Conservation (phyloP, 2,888 invertebrate species). For the Xiphydria camelus region DNA sequence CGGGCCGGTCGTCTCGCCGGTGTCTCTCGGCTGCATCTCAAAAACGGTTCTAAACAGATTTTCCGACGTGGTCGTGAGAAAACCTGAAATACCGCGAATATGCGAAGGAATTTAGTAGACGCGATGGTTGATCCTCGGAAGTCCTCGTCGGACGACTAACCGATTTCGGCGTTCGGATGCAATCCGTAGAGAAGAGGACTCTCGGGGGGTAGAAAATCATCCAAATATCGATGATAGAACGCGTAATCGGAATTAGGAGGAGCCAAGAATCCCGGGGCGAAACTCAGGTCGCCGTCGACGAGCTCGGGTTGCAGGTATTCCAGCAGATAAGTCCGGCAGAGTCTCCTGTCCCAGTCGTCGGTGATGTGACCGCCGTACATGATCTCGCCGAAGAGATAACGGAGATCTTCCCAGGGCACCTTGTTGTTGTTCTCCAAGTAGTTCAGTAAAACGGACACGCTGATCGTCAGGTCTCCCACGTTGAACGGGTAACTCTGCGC, state of each 20-base stretch:
- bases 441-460: constrained; percentile 86
- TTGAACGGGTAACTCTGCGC: constrained; percentile 84
- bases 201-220: constrained; percentile 83
- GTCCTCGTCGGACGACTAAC: constrained; percentile 58
- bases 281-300: constrained; percentile 81
- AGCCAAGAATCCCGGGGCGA: constrained; percentile 83
- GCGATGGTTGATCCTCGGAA: too few relatives aligned
- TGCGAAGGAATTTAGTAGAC: too few relatives aligned
- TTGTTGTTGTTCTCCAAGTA: constrained; percentile 86
- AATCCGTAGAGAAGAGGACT: constrained; percentile 89
- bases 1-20: constrained; percentile 71
- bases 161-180: constrained; percentile 94
- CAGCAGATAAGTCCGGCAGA: constrained; percentile 83
- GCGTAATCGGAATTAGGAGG: constrained; percentile 87
- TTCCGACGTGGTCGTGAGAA: constrained; percentile 84
- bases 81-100: constrained; percentile 49
- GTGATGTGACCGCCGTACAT: constrained; percentile 98
- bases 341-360: constrained; percentile 91
- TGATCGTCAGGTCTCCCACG: constrained; percentile 87
- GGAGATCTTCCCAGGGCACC: constrained; percentile 92
- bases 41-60: constrained; percentile 81
- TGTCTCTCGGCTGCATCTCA: constrained; percentile 87
- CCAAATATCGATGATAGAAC: constrained; percentile 87
- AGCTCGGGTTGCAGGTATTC: constrained; percentile 88
- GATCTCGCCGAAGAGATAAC: constrained; percentile 94